These are phyloP conservation scores for Odontocolon sp. DNA, from an alignment of 2,888 invertebrate genomes.

Conservation along the genomic window DNA sequence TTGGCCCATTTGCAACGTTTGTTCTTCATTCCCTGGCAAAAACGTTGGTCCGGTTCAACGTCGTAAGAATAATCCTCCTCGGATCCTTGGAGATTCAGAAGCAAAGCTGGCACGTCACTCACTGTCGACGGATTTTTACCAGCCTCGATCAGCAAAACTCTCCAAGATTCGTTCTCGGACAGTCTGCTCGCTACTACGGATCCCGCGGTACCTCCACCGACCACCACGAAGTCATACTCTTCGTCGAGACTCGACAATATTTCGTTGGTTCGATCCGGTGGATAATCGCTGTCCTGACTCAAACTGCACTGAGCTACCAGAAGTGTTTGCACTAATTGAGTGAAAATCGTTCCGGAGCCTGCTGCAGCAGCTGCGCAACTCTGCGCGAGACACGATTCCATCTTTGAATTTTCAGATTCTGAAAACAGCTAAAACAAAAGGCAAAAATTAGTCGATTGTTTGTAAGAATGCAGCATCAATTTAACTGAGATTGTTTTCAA, in stretches of 20 bases:
- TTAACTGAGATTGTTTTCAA: not conserved
- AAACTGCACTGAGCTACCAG: conserved; percentile 84
- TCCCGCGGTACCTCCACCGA: conserved; percentile 82
- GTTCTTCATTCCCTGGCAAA: conserved; percentile 76
- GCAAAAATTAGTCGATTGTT: too few species aligned
- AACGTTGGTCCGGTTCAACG: conserved; percentile 80
- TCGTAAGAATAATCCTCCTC: conserved; percentile 81
- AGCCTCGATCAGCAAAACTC: conserved; percentile 81
- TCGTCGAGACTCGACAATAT: conserved; percentile 69
- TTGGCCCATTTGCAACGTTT: conserved; percentile 82
- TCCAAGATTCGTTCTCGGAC: conserved; percentile 80
- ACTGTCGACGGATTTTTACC: conserved; percentile 81
- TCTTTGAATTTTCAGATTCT: conserved; percentile 31
- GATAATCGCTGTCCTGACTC: conserved; percentile 83
- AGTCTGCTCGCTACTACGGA: conserved; percentile 82
- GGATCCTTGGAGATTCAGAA: conserved; percentile 71
- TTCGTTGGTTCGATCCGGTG: conserved; percentile 81
- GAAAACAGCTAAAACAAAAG: not conserved
- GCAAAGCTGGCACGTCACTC: conserved; percentile 81
- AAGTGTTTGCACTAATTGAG: conserved; percentile 84
- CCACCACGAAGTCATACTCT: conserved; percentile 75
- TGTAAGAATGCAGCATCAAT: not conserved
- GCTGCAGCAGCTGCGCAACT: conserved; percentile 70
- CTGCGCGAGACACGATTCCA: conserved; percentile 69
- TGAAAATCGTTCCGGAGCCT: conserved; percentile 81